Evolutionary conservation across 2,888 invertebrate species (phyloP).

Genomic region (Nomada ruficornis): DNA sequence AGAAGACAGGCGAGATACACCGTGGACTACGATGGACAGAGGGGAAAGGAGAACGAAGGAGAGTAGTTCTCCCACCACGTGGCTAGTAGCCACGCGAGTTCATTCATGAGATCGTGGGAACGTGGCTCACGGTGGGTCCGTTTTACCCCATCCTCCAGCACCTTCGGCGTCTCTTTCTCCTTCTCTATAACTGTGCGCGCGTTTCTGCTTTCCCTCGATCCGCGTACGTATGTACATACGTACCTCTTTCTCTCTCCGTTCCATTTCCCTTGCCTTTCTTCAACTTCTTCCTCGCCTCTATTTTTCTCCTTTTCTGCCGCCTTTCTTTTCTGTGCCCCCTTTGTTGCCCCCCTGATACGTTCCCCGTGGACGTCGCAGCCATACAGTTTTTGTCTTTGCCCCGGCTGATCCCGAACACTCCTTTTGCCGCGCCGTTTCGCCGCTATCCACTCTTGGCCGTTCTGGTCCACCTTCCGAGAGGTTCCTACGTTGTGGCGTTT

Average conservation of each 20-base stretch:
- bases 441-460: neutral
- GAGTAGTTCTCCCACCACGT: constrained; percentile 71
- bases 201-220: constrained; percentile 46
- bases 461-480: no score
- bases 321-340: constrained; percentile 15
- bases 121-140: constrained; percentile 78
- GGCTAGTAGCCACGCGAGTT: constrained; percentile 83
- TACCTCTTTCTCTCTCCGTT: constrained; percentile 16
- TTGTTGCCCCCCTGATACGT: constrained; percentile 42
- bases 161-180: constrained; percentile 60
- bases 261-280: neutral
- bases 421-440: constrained; percentile 22
- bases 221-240: neutral
- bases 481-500: neutral
- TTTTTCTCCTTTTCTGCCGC: constrained; percentile 29
- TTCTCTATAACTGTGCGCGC: constrained; percentile 21
- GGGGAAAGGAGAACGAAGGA: constrained; percentile 46
- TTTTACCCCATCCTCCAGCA: constrained; percentile 84
- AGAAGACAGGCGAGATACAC: constrained; percentile 51
- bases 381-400: constrained; percentile 50
- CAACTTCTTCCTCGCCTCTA: neutral
- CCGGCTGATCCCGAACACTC: constrained; percentile 2
- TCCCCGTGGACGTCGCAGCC: constrained; percentile 48
- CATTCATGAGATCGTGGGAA: constrained; percentile 85
- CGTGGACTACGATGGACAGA: constrained; percentile 44